Base-by-base conservation (phyloP, 2,888 invertebrate species). In the Andrena bicolor region DNA sequence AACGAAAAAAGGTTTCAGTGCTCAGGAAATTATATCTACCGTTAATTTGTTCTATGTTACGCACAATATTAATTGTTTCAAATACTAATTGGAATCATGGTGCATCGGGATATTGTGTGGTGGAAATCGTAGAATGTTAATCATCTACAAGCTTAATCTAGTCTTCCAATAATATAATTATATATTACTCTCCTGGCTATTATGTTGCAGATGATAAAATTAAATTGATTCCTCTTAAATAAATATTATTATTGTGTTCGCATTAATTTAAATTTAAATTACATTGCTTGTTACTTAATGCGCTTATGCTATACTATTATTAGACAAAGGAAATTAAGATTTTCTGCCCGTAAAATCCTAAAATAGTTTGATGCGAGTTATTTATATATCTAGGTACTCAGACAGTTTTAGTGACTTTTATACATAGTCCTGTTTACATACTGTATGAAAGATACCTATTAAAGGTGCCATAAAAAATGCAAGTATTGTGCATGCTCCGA, bases 1-100 rank as follows among this genome's bases (percentile, higher is more conserved):
- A 88, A 95, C 96, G 26, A 95, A 95, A 91, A 96, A 96, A 96
- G 97, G 97, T 97, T 78, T 60, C 70, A 71, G 3, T 26, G 70
- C 7, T 70, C 30, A 60, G 77, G 77, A 80, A 65, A 30, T 69
- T 69, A 32, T 75, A 51, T 30, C 23, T 69, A 64, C 35, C 23
- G 35, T 49, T 68, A 35, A 6, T 28, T 69, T 20, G 35, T 20
- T 48, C 41, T 10, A 2, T 56, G n/a, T 48, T 41, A n/a, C 48
- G 61, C 23, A 41, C 41, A 28, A 26, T 26, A 28, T 53, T 53
- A 10, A 32, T 16, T 56, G 3, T 20, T 48, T 63, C 51, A 13
- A 35, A 23, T 26, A 72, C 51, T 66, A 58, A 48, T 69, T 69
- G n/a, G 28, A 20, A 13, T 48, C 30, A 49, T 10, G 16, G 23